Evolutionary conservation across 2,888 invertebrate species (phyloP).

Genomic region (Cistogaster globosa): DNA sequence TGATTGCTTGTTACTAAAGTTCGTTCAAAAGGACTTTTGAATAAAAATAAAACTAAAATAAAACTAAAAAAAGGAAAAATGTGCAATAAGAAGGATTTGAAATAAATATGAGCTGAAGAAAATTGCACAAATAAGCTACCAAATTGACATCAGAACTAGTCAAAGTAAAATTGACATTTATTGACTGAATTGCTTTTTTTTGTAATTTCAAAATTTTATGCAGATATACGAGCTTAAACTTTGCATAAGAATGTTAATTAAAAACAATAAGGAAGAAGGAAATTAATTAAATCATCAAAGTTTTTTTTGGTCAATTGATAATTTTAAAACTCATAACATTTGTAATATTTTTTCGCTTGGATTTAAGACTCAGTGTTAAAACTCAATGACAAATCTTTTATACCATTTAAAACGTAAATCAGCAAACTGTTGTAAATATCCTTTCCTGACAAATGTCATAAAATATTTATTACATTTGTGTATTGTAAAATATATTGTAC

Average conservation of each 20-base stretch:
- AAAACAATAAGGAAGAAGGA: constrained; percentile 15
- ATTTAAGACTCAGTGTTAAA: too few species aligned
- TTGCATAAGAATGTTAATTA: constrained; percentile 64
- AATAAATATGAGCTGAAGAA: background rate
- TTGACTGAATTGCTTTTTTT: constrained; percentile 26
- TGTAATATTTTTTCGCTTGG: too few species aligned
- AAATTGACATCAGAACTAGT: constrained; percentile 40
- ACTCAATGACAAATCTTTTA: too few species aligned
- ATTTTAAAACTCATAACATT: too few species aligned
- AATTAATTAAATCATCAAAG: background rate
- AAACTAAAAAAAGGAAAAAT: background rate
- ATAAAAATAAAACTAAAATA: constrained; percentile 11
- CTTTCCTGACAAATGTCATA: constrained; percentile 2
- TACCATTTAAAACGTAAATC: too few species aligned
- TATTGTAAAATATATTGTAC: too few species aligned
- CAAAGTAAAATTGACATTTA: constrained; percentile 68
- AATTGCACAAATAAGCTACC: constrained; percentile 2
- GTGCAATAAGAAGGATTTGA: background rate
- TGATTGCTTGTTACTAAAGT: constrained; percentile 48
- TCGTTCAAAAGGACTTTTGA: constrained; percentile 34
- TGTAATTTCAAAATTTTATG: background rate
- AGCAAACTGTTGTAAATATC: background rate
- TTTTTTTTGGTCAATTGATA: too few species aligned
- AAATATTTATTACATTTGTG: too few species aligned
- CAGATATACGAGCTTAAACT: constrained; percentile 57